Evolutionary conservation across 2,888 invertebrate species (phyloP).

Genomic region (Limnephilus auricula): DNA sequence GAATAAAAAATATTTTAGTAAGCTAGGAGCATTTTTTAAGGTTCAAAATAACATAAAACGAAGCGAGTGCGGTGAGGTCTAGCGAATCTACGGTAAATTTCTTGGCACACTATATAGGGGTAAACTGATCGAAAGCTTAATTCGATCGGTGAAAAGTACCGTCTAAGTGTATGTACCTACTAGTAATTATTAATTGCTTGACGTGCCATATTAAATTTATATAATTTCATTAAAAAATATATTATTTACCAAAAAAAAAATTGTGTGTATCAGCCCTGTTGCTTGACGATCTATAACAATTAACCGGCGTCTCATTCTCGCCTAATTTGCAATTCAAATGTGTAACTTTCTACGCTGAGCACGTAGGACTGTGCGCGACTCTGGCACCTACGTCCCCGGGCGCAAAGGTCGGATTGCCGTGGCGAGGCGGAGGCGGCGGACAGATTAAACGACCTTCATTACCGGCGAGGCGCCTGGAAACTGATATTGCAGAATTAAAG

Average conservation of each 20-base stretch:
- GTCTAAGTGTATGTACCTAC: too few relatives aligned
- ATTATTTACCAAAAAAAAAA: neutral
- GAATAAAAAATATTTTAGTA: too few relatives aligned
- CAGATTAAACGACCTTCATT: constrained; percentile 34
- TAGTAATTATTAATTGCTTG: too few relatives aligned
- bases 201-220: too few relatives aligned
- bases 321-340: constrained; percentile 60
- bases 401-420: constrained; percentile 24
- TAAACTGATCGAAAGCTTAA: too few relatives aligned
- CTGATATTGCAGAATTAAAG: constrained; percentile 44
- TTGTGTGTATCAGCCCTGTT: constrained; percentile 35
- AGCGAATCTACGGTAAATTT: too few relatives aligned
- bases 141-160: too few relatives aligned
- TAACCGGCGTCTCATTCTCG: constrained; percentile 53
- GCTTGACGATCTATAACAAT: constrained; percentile 52
- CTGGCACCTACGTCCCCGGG: neutral
- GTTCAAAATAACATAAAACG: too few relatives aligned
- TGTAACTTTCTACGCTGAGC: constrained; percentile 26
- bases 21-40: too few relatives aligned
- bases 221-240: neutral
- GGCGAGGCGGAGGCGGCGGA: neutral
- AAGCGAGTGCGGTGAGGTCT: too few relatives aligned
- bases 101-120: too few relatives aligned
- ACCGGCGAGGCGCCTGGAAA: constrained; percentile 26
- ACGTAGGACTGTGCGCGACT: neutral